A percentile compares a stretch with the other conserved stretches of the same genome.
Conservation (phyloP, 2,113 vertebrate genomes). For the Neomonachus schauinslandi region DNA sequence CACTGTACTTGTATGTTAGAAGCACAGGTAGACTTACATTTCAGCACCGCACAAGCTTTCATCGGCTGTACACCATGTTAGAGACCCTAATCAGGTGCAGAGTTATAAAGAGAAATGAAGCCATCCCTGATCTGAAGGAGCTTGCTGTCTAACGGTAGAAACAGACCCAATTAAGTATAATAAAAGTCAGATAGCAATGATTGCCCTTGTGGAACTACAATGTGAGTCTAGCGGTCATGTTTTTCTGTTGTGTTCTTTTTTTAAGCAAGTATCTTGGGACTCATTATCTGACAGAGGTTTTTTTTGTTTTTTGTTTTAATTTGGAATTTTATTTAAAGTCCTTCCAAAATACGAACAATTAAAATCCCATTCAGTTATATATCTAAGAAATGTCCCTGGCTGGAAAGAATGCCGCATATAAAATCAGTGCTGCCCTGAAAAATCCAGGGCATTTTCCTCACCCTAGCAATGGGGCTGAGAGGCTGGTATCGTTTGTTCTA, state of each 20-base stretch:
- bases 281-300: not conserved
- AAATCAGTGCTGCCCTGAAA: not conserved
- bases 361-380: constrained; percentile 4
- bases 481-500: not conserved
- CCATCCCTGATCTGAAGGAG: not conserved
- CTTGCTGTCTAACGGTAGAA: not conserved
- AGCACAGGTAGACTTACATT: not conserved
- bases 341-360: constrained; percentile 1
- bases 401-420: not conserved
- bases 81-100: not conserved
- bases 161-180: not conserved
- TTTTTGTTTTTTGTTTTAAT: not conserved
- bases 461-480: not conserved
- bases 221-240: not conserved
- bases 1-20: not conserved
- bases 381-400: not conserved
- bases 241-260: constrained; percentile 11
- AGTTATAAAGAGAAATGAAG: constrained; percentile 14
- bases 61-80: not conserved
- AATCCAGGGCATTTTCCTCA: not conserved
- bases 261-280: not conserved
- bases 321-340: constrained; percentile 32
- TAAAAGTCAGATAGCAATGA: not conserved
- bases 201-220: not conserved
- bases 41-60: not conserved